Conservation (phyloP, 2,113 vertebrate genomes). For the Zeus faber region DNA sequence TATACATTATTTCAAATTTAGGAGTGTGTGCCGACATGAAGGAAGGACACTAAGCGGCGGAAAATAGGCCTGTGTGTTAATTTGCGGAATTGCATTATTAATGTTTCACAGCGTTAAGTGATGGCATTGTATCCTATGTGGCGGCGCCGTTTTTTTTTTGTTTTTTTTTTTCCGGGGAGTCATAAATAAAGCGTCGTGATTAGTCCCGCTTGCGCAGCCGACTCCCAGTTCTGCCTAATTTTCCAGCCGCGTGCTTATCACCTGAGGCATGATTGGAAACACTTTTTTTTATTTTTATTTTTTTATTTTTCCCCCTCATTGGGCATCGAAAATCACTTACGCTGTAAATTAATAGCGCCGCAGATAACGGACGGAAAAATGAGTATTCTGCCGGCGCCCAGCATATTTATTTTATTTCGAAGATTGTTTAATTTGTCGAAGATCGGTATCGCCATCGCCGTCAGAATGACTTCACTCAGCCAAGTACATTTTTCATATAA, state of each 20-base stretch:
- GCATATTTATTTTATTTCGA: slow-evolving; percentile 35
- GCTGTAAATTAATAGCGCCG: slow-evolving; percentile 59
- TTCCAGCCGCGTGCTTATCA: slow-evolving; percentile 53
- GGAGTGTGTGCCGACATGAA: slow-evolving; percentile 22
- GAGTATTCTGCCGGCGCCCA: slow-evolving; percentile 28
- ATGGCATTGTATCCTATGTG: slow-evolving; percentile 44
- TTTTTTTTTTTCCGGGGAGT: too few relatives aligned
- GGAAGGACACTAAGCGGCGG: slow-evolving; percentile 27
- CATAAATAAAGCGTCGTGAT: slow-evolving; percentile 62
- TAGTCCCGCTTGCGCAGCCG: slow-evolving; percentile 57
- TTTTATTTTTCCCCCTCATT: too few relatives aligned
- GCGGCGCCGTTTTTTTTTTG: slow-evolving; percentile 50
- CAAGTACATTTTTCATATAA: too few relatives aligned
- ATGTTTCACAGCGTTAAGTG: slow-evolving; percentile 45
- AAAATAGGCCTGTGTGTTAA: slow-evolving; percentile 36
- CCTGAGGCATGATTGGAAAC: slow-evolving; percentile 61
- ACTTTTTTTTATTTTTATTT: slow-evolving; percentile 12
- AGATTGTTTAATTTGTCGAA: too few relatives aligned
- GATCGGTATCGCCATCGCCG: slow-evolving; percentile 51
- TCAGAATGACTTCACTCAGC: too few relatives aligned
- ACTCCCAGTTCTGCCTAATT: slow-evolving; percentile 66
- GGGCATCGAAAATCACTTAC: slow-evolving; percentile 60
- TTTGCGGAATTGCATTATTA: slow-evolving; percentile 41
- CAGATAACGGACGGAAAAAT: slow-evolving; percentile 44
- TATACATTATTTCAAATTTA: neutral